Conservation (phyloP, 2,113 vertebrate genomes). For the Osmerus mordax region DNA sequence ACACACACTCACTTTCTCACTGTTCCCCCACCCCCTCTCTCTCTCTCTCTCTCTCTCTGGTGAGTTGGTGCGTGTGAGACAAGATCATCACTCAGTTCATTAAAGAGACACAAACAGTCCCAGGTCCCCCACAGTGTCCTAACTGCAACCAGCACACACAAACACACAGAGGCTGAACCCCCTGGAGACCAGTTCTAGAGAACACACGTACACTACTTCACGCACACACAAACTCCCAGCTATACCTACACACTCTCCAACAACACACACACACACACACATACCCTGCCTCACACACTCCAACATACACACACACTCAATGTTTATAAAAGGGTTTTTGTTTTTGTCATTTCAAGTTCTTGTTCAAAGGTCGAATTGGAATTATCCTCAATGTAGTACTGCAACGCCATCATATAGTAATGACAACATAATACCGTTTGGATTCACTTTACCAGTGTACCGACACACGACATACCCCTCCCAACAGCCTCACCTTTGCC, state of each 20-base stretch:
- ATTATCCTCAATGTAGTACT: no score
- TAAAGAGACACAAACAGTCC: constrained; percentile 56
- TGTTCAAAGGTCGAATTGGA: no score
- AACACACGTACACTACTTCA: not conserved
- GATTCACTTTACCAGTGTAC: not conserved
- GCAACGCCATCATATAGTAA: not conserved
- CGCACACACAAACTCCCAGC: not conserved
- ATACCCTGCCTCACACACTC: constrained; percentile 10
- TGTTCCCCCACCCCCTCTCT: not conserved
- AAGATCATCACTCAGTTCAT: constrained; percentile 57
- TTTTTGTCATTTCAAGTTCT: no score
- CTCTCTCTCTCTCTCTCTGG: constrained; percentile 19
- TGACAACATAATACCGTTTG: not conserved
- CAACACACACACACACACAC: constrained; percentile 1
- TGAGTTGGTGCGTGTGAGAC: constrained; percentile 35
- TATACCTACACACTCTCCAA: no score
- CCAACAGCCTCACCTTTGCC: constrained; percentile 22
- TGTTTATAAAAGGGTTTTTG: no score
- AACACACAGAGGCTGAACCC: constrained; percentile 3
- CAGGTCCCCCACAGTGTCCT: constrained; percentile 42
- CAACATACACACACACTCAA: constrained; percentile 10
- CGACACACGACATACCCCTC: not conserved
- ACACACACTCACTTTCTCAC: not conserved
- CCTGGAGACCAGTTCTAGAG: no score
- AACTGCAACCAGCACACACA: constrained; percentile 38